A percentile compares a stretch with the other conserved stretches of the same genome.
Evolutionary conservation across 2,888 invertebrate genomes (phyloP).

Genomic region (Nasonovia ribisnigri): DNA sequence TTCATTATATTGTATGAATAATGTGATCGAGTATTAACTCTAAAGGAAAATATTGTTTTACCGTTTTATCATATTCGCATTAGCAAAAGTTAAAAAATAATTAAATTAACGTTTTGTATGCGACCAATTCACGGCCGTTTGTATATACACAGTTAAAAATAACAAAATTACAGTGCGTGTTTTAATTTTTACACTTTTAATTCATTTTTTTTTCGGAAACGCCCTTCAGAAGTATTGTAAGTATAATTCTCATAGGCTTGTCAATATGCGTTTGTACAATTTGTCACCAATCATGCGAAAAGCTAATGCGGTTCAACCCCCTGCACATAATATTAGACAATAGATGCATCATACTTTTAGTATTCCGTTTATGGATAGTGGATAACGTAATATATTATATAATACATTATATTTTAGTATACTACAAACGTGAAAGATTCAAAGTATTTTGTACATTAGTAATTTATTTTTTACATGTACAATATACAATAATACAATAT

Average conservation of each 20-base stretch:
- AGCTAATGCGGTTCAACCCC: background rate
- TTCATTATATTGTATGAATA: background rate
- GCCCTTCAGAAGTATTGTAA: background rate
- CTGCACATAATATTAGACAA: background rate
- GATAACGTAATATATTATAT: background rate
- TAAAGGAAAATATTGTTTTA: background rate
- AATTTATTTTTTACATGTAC: background rate
- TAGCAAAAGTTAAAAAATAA: background rate
- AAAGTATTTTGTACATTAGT: background rate
- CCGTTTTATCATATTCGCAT: background rate
- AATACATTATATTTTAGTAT: background rate
- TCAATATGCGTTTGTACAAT: background rate
- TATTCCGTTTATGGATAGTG: background rate
- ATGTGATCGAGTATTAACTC: background rate
- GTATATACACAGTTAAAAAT: constrained; percentile 10
- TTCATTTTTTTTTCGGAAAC: constrained; percentile 15
- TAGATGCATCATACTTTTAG: background rate
- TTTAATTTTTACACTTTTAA: background rate
- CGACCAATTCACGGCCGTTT: background rate
- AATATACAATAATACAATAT: no score
- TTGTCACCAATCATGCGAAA: background rate
- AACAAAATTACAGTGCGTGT: constrained; percentile 7
- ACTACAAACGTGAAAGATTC: background rate
- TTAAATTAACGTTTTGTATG: background rate
- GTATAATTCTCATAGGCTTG: background rate